A percentile compares a stretch with the other conserved stretches of the same genome.
Evolutionary conservation across 2,797 vertebrate genomes (phyloP).

Genomic region (Phataginus tetradactyla): DNA sequence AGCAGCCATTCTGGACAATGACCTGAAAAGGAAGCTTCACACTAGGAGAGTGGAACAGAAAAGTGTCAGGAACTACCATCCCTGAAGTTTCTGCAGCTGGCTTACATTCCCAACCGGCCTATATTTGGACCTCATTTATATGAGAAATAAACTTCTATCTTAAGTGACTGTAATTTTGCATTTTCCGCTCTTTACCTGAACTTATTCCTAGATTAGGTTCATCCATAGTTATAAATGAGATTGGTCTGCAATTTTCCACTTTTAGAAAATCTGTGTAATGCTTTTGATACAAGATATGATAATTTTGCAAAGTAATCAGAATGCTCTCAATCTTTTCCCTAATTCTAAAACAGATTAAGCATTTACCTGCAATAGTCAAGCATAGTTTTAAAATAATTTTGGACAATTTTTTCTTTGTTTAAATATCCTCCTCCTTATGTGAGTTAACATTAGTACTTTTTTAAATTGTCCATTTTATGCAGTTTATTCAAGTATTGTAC

Average conservation of each 20-base stretch:
- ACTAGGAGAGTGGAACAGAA: background rate
- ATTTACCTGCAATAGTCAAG: constrained; percentile 29
- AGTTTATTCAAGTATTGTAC: background rate
- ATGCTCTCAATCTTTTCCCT: constrained; percentile 17
- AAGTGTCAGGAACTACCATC: background rate
- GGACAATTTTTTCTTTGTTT: background rate
- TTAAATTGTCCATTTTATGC: background rate
- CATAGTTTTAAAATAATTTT: constrained; percentile 10
- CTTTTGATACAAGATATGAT: constrained; percentile 44
- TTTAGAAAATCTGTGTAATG: constrained; percentile 29
- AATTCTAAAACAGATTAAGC: constrained; percentile 31
- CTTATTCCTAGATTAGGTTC: constrained; percentile 35
- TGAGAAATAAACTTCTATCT: constrained; percentile 7
- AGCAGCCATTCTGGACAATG: background rate
- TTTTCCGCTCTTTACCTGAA: constrained; percentile 48
- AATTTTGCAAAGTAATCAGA: constrained; percentile 53
- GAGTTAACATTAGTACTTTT: background rate
- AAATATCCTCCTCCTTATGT: background rate
- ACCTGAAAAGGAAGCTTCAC: background rate
- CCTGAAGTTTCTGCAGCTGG: background rate
- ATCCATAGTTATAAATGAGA: constrained; percentile 59
- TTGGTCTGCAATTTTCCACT: constrained; percentile 20
- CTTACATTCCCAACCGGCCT: background rate
- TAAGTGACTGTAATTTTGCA: constrained; percentile 26
- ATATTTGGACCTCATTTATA: background rate